Conservation (phyloP, 2,113 vertebrate species). For the Oreocharis arfaki region DNA sequence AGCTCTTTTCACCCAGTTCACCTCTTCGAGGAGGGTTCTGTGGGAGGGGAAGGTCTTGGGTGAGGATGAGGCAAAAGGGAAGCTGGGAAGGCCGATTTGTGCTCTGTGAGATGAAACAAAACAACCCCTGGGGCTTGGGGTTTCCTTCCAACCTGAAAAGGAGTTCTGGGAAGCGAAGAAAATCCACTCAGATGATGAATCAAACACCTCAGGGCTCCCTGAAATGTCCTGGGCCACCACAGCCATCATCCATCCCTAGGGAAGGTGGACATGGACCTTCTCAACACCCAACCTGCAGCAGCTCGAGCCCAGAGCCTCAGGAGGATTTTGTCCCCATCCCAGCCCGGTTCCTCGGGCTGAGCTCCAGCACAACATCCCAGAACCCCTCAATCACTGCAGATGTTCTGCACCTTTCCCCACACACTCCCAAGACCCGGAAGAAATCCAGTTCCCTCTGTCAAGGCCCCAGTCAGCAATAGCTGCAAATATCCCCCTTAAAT, state of each 20-base stretch:
- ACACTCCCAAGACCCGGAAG: not conserved
- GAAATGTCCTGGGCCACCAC: not conserved
- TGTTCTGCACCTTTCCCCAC: slow-evolving; percentile 22
- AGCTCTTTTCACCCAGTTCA: not conserved
- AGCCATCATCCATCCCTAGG: not conserved
- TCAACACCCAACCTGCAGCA: not conserved
- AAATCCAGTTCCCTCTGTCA: slow-evolving; percentile 16
- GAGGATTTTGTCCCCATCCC: not conserved
- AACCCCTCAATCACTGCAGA: slow-evolving; percentile 7
- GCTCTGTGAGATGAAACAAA: not conserved
- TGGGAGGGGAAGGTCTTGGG: not conserved
- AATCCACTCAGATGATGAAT: not conserved
- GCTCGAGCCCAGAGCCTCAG: not conserved
- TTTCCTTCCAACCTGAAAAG: not conserved
- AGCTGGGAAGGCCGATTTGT: not conserved
- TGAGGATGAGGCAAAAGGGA: not conserved
- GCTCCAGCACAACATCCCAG: not conserved
- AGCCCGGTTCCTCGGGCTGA: accelerated
- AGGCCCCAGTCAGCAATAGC: not conserved
- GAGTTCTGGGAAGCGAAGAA: not conserved
- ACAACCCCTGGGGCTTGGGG: not conserved
- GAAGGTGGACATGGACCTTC: not conserved
- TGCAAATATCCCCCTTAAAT: slow-evolving; percentile 8
- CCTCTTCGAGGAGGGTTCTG: not conserved
- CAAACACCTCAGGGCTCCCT: not conserved